A percentile compares a stretch with the other conserved stretches of the same genome.
Conservation (phyloP, 2,113 vertebrate genomes). For the Passer domesticus region DNA sequence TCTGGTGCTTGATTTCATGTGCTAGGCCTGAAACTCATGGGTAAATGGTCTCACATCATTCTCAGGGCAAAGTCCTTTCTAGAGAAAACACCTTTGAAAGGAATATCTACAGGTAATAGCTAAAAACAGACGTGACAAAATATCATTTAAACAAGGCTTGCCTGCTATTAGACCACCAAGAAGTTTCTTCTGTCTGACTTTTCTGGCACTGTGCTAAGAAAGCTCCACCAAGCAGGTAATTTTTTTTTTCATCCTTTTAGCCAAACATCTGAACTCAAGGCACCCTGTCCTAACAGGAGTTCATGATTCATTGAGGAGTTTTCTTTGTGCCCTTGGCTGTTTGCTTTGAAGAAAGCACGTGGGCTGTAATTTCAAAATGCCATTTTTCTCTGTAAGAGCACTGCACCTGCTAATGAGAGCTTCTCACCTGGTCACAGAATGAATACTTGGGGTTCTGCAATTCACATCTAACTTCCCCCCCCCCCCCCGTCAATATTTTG, state of each 20-base stretch:
- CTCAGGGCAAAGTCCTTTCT: not conserved
- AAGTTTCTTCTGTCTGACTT: not conserved
- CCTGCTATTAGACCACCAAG: not conserved
- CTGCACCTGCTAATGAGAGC: not conserved
- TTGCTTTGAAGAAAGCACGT: not conserved
- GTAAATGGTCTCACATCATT: conserved; percentile 31
- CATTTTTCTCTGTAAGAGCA: not conserved
- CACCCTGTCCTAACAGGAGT: not conserved
- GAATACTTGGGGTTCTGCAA: not conserved
- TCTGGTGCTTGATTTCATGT: conserved; percentile 66
- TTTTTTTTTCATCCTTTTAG: not conserved
- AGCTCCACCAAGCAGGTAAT: not conserved
- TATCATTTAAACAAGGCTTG: not conserved
- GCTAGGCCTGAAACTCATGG: conserved; percentile 58
- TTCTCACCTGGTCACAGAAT: not conserved
- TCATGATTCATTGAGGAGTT: not conserved
- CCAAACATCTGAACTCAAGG: not conserved
- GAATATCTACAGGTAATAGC: not conserved
- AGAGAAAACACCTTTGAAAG: not conserved
- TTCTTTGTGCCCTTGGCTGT: not conserved
- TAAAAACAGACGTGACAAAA: not conserved
- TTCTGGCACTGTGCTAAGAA: not conserved
- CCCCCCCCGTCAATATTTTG: not conserved
- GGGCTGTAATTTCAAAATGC: not conserved
- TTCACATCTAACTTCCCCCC: not conserved